Evolutionary conservation across 1,140 invertebrate genomes (phyloP).

Genomic region (Cyphomyrmex costatus): DNA sequence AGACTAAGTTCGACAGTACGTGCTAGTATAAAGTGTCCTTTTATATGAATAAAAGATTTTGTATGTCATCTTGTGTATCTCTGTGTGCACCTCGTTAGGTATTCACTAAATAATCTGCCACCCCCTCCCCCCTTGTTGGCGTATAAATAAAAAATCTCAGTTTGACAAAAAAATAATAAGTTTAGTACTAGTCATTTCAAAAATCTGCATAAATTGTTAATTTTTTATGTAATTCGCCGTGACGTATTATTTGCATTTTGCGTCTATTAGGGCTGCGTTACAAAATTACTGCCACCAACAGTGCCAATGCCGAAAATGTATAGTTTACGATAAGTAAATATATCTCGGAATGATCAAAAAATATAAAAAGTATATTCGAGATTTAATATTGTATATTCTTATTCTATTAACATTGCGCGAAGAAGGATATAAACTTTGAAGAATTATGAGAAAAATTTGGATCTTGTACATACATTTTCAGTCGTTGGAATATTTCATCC

Average conservation of each 20-base stretch:
- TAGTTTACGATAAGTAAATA: no score
- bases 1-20: constrained; percentile 83
- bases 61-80: constrained; percentile 78
- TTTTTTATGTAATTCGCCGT: no score
- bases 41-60: constrained; percentile 86
- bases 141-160: neutral
- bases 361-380: neutral
- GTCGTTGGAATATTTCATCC: neutral
- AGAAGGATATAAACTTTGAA: neutral
- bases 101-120: neutral
- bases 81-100: neutral
- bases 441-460: neutral
- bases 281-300: no score
- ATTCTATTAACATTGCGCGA: neutral
- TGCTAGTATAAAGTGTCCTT: constrained; percentile 86
- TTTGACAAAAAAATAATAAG: no score
- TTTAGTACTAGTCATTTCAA: neutral
- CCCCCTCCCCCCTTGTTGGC: neutral
- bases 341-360: no score
- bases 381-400: no score
- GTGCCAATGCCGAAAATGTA: no score
- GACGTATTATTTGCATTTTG: neutral
- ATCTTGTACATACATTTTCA: neutral
- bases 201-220: neutral
- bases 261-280: neutral